Conservation (phyloP, 37 sponge, comb jelly and placozoan genomes). For the Cladorhizidae sp. region DNA sequence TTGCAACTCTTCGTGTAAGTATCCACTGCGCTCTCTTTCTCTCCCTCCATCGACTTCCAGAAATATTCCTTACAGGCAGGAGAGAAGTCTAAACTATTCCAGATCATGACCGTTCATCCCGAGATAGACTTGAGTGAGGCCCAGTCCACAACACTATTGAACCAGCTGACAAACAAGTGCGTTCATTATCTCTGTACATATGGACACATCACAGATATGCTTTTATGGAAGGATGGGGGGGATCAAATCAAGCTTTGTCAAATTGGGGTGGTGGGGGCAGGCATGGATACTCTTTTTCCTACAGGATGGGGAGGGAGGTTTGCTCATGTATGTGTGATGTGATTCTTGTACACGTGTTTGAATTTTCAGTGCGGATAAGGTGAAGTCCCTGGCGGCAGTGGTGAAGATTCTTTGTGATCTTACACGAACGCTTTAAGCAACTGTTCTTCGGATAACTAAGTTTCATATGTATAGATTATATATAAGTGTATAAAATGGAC, state of each 20-base stretch:
- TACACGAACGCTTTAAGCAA: background rate
- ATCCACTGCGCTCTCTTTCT: background rate
- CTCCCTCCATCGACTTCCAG: background rate
- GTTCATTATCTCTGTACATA: too few species aligned
- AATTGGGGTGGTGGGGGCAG: too few species aligned
- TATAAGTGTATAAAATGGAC: too few species aligned
- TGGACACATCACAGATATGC: background rate
- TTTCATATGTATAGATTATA: too few species aligned
- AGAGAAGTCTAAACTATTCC: constrained; percentile 7
- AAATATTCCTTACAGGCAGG: background rate
- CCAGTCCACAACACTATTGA: constrained; percentile 20
- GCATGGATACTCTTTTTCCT: too few species aligned
- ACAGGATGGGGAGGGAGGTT: too few species aligned
- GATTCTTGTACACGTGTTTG: background rate
- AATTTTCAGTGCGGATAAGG: background rate
- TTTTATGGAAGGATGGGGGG: too few species aligned
- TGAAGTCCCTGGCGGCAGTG: background rate
- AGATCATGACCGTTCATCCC: background rate
- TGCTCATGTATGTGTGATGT: background rate
- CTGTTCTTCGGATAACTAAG: too few species aligned
- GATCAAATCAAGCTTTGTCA: too few species aligned
- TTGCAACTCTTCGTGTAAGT: background rate
- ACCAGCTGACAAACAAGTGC: constrained; percentile 10
- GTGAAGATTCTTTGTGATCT: background rate
- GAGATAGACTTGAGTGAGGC: constrained; percentile 1